phyloP scores from a whole-genome alignment of 1,140 invertebrate genomes.

The Dendrolimus kikuchii region DNA sequence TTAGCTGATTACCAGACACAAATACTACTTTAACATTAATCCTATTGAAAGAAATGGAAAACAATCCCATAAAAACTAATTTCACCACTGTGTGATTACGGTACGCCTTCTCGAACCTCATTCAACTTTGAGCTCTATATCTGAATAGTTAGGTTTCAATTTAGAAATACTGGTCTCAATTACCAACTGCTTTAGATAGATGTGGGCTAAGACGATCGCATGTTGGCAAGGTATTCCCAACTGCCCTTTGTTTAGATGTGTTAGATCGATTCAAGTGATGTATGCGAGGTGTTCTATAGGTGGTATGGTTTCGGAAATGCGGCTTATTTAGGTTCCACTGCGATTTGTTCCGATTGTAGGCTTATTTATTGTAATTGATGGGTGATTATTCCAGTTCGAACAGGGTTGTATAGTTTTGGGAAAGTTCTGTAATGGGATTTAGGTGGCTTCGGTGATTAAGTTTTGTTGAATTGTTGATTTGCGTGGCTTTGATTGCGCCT shows the following conservation, averaged over 20 bases:
- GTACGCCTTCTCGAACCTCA: constrained; percentile 1
- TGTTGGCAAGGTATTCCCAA: constrained; percentile 45
- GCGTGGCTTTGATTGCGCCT: not conserved
- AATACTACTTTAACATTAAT: too few species aligned
- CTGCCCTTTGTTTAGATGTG: constrained; percentile 58
- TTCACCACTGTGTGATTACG: too few species aligned
- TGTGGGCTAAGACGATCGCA: constrained; percentile 50
- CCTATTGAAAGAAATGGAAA: too few species aligned
- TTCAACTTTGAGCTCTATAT: constrained; percentile 27
- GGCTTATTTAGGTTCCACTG: too few species aligned
- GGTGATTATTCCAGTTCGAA: constrained; percentile 25
- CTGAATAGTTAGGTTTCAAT: constrained; percentile 14
- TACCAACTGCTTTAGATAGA: not conserved
- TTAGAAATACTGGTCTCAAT: constrained; percentile 5
- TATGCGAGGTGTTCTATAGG: constrained; percentile 42
- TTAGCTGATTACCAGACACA: too few species aligned
- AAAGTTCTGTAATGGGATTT: constrained; percentile 6
- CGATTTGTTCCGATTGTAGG: constrained; percentile 63
- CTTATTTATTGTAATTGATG: constrained; percentile 56
- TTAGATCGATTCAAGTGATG: constrained; percentile 67
- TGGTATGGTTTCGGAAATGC: too few species aligned
- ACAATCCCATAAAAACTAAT: too few species aligned
- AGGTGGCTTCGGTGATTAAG: too few species aligned
- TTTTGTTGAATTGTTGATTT: constrained; percentile 1
- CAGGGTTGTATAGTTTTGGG: not conserved